Evolutionary conservation across 2,888 invertebrate genomes (phyloP), one percentile per base, ranked within the genome.

Genomic region (Pristionchus maxplancki): DNA sequence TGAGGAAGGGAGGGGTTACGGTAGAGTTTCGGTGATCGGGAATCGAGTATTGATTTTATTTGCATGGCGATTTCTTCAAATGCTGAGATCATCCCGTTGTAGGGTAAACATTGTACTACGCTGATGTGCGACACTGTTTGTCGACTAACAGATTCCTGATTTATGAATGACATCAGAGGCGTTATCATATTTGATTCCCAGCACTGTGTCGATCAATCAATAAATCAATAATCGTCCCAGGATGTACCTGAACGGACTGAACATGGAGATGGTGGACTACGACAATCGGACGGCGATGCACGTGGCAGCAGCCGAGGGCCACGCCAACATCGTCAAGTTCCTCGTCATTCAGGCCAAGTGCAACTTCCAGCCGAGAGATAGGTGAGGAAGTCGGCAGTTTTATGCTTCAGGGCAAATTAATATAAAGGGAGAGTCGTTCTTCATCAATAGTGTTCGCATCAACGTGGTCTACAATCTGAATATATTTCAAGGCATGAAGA

Each of bases 261-360:
- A 93, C 87, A 86, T 93, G 89, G 92, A 93, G 74, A 89, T 91
- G 40, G 90, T 90, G 11, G 93, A 93, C 89, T 93, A 93, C 88
- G 93, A 94, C 88, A 91, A 91, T 34, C 78, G 91, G 15, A 91
- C 91, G 24, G 90, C 90, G 20, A 86, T 91, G n/a, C 92, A 92
- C 71, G 89, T 93, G 64, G 93, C 93, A 13, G 92, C 93, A 6
- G 90, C 91, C 31, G 93, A 94, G 88, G 94, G 94, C 15, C 93
- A 93, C 88, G 88, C 90, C 17, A 48, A 91, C 17, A 90, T 94
- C 82, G 90, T 93, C 83, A 92, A 91, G 87, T 94, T 94, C 88
- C 89, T 94, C 74, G 89, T 94, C 13, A 90, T 90, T 31, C 90
- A 91, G 15, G 92, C 91, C 5, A 93, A 93, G 58, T 93, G 92